Conservation (phyloP, 2,888 invertebrate species). For the Drosophila subquinaria region DNA sequence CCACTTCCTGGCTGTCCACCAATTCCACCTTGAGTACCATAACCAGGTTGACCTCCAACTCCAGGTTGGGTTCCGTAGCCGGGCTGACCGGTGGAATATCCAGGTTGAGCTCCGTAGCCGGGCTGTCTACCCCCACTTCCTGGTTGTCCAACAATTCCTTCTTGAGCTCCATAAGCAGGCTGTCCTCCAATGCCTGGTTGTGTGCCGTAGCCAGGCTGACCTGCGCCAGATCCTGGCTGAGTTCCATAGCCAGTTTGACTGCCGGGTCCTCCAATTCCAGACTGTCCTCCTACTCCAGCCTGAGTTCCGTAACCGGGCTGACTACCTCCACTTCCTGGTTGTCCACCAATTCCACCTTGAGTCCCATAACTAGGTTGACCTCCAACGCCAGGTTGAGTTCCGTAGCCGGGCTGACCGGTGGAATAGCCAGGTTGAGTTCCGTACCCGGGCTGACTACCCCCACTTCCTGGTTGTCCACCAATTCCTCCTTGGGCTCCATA, state of each 20-base stretch:
- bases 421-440: too few species aligned
- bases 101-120: constrained; percentile 25
- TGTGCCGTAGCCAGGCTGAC: constrained; percentile 26
- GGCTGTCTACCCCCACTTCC: constrained; percentile 20
- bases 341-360: neutral
- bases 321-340: constrained; percentile 27
- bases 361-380: neutral
- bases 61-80: constrained; percentile 17
- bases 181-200: constrained; percentile 25
- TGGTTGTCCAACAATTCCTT: constrained; percentile 21
- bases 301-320: constrained; percentile 35
- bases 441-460: too few species aligned
- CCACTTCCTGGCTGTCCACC: constrained; percentile 20
- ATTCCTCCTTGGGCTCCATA: too few species aligned
- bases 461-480: too few species aligned
- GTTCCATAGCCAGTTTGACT: constrained; percentile 22
- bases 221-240: constrained; percentile 24
- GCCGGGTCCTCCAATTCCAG: constrained; percentile 20
- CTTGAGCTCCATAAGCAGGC: constrained; percentile 6
- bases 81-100: constrained; percentile 15
- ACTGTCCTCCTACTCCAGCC: constrained; percentile 23
- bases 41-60: constrained; percentile 17
- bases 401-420: too few species aligned
- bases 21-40: constrained; percentile 5
- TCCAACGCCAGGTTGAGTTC: too few species aligned